Conservation (phyloP, 2,888 invertebrate species). For the Pristionchus japonicus region DNA sequence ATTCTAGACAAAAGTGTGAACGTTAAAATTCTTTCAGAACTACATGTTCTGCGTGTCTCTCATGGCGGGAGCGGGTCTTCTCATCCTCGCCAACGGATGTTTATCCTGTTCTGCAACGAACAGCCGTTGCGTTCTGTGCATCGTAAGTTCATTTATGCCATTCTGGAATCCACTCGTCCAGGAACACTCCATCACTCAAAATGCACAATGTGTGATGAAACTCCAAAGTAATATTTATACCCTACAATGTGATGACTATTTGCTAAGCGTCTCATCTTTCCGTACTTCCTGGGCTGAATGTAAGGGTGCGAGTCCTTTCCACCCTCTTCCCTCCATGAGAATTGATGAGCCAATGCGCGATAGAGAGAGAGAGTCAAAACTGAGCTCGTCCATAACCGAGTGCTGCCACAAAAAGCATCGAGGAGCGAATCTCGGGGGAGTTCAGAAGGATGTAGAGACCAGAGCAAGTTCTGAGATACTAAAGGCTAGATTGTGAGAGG, state of each 20-base stretch:
- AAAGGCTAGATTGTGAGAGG: background rate
- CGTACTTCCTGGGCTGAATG: background rate
- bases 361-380: conserved; percentile 24
- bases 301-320: background rate
- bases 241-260: background rate
- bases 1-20: background rate
- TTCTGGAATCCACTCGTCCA: background rate
- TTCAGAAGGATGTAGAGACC: background rate
- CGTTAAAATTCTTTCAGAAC: background rate
- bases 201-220: background rate
- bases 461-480: background rate
- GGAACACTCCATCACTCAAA: background rate
- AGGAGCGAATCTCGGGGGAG: background rate
- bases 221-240: background rate
- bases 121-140: conserved; percentile 43
- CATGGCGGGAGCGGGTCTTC: conserved; percentile 46
- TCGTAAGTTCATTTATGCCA: background rate
- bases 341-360: conserved; percentile 17
- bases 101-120: conserved; percentile 44
- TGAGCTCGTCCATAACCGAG: conserved; percentile 25
- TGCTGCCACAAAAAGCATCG: conserved; percentile 24
- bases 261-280: background rate
- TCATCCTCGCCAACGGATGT: conserved; percentile 47
- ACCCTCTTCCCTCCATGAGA: background rate
- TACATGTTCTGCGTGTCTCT: conserved; percentile 49